Base-by-base conservation (phyloP, 2,797 vertebrate species). In the Hybognathus amarus region DNA sequence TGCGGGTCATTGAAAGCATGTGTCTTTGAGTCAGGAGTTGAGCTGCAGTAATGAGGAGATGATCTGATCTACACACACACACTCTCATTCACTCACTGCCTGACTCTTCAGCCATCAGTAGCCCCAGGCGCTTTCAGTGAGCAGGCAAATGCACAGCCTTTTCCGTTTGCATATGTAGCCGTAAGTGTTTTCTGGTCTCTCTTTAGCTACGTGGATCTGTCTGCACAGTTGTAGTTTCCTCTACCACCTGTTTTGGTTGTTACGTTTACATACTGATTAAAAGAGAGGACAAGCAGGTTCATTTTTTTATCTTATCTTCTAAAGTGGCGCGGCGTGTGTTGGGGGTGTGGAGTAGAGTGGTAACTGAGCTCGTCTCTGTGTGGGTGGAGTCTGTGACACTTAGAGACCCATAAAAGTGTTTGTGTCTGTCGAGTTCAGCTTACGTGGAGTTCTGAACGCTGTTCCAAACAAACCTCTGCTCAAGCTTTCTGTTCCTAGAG, bases 391-490 rank as follows among this genome's bases (percentile, higher is more conserved):
- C 70, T 64, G 76, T 81, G 42, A 68, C 73, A 82, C 75, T 52
- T 69, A 83, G 83, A 79, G 56, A 80, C 3, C 12, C 82, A 77
- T 82, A 85, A 85, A 74, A 54, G 83, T 74, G 59, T 77, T 47
- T 38, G 76, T 81, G 76, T 86, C 50, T 52, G 68, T 87, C 38
- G 80, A 80, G 77, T 79, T 85, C 79, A 68, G 80, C 84, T 80
- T 79, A 38, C 68, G 40, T 81, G 75, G 80, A 84, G 71, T 40
- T 73, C 82, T 40, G 71, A 88, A 86, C n/a, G 71, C 85, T 79
- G 88, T 87, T 90, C 81, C 80, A 78, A 89, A 87, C 83, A 89
- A 87, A 85, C 84, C 87, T 82, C 84, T 89, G 86, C 90, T 81
- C 84, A 80, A 88, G 85, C 73, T 81, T 90, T 90, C 84, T 89